Conservation (phyloP, 2,797 vertebrate genomes). For the Acrossocheilus fasciatus region DNA sequence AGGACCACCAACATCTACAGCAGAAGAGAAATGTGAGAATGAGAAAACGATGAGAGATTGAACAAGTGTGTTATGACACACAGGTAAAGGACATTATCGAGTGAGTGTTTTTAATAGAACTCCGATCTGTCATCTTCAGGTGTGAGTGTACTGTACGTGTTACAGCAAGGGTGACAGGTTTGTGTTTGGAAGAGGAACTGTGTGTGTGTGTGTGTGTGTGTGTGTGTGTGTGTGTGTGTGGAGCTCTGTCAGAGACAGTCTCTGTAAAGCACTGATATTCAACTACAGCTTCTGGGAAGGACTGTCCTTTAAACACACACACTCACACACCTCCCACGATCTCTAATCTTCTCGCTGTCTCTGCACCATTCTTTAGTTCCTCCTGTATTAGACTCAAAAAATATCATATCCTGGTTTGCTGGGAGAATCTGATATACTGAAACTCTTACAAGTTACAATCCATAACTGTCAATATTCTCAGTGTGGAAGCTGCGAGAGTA, state of each 20-base stretch:
- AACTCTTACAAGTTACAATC: conserved; percentile 33
- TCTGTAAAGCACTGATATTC: conserved; percentile 55
- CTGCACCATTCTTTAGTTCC: conserved; percentile 19
- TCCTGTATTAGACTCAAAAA: conserved; percentile 10
- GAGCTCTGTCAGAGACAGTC: conserved; percentile 62
- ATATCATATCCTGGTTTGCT: conserved; percentile 26
- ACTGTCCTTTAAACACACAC: conserved; percentile 24
- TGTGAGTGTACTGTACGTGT: conserved; percentile 24
- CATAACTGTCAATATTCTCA: conserved; percentile 25
- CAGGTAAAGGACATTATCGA: conserved; percentile 25
- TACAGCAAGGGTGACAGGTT: conserved; percentile 27
- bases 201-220: neutral
- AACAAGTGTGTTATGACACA: conserved; percentile 19
- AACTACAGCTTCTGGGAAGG: conserved; percentile 11
- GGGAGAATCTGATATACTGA: conserved; percentile 14
- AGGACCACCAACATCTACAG: conserved; percentile 89
- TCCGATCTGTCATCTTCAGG: conserved; percentile 30
- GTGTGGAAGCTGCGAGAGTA: neutral
- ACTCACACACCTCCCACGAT: conserved; percentile 44
- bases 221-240: conserved; percentile 59
- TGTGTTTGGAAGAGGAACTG: conserved; percentile 32
- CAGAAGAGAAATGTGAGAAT: conserved; percentile 47
- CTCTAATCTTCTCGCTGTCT: neutral
- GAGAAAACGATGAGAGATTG: neutral
- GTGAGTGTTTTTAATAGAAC: conserved; percentile 37